Evolutionary conservation across 2,113 vertebrate species (phyloP).

Genomic region (Ranitomeya imitator): DNA sequence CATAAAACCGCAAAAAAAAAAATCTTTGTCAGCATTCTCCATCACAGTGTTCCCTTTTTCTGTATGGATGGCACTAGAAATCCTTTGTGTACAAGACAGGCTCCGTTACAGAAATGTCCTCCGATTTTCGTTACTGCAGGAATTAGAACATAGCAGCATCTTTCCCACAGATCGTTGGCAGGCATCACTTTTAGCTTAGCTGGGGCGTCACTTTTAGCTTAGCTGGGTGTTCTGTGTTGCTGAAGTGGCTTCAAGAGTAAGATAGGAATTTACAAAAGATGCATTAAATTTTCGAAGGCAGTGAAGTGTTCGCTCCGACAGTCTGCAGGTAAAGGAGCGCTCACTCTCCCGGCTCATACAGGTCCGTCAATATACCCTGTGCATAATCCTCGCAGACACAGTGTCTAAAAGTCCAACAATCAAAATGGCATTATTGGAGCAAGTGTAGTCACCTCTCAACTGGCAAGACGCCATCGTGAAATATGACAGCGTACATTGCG

Average conservation of each 20-base stretch:
- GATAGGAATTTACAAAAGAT: conserved; percentile 8
- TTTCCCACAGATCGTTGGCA: conserved; percentile 13
- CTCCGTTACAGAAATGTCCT: not conserved
- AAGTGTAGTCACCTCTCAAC: not conserved
- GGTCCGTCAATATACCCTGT: conserved; percentile 23
- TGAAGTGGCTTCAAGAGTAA: conserved; percentile 21
- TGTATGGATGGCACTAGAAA: conserved; percentile 2
- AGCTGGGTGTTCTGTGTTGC: conserved; percentile 1
- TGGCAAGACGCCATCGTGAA: conserved; percentile 40
- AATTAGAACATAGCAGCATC: conserved; percentile 43
- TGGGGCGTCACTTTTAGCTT: not conserved
- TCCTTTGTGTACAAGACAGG: not conserved
- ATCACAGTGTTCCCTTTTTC: conserved; percentile 27
- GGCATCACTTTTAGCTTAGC: not conserved
- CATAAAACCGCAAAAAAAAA: not conserved
- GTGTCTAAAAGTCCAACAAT: conserved; percentile 18
- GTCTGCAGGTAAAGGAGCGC: conserved; percentile 5
- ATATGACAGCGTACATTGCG: not conserved
- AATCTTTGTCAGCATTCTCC: no score
- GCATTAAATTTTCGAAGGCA: conserved; percentile 22
- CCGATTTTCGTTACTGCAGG: conserved; percentile 28
- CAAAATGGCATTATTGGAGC: not conserved
- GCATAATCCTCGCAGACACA: not conserved
- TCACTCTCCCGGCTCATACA: not conserved
- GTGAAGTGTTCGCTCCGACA: conserved; percentile 2